Conservation (phyloP, 1,140 invertebrate species). For the Lepidurus packardi region DNA sequence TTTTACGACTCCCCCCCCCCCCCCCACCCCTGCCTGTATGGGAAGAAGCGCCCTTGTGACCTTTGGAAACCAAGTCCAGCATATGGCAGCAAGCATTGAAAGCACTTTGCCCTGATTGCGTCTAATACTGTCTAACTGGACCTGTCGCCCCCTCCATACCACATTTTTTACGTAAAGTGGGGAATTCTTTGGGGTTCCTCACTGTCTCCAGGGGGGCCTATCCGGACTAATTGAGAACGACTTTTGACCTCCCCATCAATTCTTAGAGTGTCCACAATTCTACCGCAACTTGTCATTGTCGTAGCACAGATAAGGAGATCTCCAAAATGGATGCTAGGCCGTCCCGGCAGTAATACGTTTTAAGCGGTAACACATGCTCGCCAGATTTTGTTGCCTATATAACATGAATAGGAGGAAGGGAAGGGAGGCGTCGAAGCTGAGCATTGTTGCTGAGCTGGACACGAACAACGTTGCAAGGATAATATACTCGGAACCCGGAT, state of each 20-base stretch:
- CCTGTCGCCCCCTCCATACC: neutral
- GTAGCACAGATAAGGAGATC: neutral
- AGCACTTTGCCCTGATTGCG: neutral
- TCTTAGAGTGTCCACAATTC: neutral
- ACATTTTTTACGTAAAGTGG: constrained; percentile 11
- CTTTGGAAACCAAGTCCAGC: neutral
- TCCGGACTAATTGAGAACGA: constrained; percentile 10
- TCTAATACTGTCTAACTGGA: constrained; percentile 15
- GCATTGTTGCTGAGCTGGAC: neutral
- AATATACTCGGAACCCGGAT: neutral
- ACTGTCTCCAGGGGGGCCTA: neutral
- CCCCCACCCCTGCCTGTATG: neutral
- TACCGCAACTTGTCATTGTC: constrained; percentile 21
- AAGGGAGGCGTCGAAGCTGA: neutral
- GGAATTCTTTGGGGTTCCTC: constrained; percentile 6
- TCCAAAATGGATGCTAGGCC: neutral
- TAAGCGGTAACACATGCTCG: constrained; percentile 5
- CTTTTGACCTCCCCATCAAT: constrained; percentile 18
- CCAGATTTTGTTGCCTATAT: constrained; percentile 2
- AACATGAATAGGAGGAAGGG: neutral
- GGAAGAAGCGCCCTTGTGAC: neutral
- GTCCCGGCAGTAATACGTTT: neutral
- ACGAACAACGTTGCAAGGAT: neutral
- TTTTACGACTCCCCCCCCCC: neutral
- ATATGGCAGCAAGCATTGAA: neutral